Base-by-base conservation (phyloP, 1,140 invertebrate genomes). In the Nomia melanderi region DNA sequence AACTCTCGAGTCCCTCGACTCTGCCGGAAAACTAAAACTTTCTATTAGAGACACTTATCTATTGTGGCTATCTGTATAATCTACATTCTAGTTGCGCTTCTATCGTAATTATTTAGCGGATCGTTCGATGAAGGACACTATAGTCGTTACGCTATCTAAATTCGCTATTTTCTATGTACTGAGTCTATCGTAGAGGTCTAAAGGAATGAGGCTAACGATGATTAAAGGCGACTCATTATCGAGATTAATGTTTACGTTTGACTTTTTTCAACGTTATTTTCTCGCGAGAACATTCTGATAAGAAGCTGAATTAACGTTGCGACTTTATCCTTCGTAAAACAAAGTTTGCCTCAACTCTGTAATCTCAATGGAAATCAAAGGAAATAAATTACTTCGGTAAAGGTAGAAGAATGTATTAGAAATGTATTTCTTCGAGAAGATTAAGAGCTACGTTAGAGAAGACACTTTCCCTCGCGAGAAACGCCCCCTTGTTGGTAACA, bases 11-110 rank as follows among this genome's bases (percentile, higher is more conserved):
- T 23, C 20, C 20, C 25, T 8, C 56, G 25, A 60, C n/a, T 12
- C 57, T 62, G 41, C 17, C 8, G 39, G n/a, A 36, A 36, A 27
- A 73, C 23, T 53, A 9, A 63, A 64, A 47, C 50, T 7, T 62
- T 72, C 59, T n/a, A 11, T 62, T 73, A 53, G 44, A 53, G 11
- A 73, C 57, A 29, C 25, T 73, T 39, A 39, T 36, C 31, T 14
- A 14, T 44, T 54, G n/a, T n/a, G 65, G 41, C 33, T 73, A 73
- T 63, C n/a, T 17, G 5, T 9, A 41, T n/a, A n/a, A n/a, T n/a
- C 59, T 65, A 73, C 60, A 23, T 36, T 64, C 20, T 74, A 66
- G 7, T 23, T 17, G 14, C 17, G 20, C 36, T 53, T 60, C 27
- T 36, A 11, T n/a, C 53, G 53, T n/a, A 29, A 56, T 56, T 31